Evolutionary conservation across 2,113 vertebrate genomes (phyloP), one percentile per base, ranked within the genome.

Genomic region (Caranx melampygus): DNA sequence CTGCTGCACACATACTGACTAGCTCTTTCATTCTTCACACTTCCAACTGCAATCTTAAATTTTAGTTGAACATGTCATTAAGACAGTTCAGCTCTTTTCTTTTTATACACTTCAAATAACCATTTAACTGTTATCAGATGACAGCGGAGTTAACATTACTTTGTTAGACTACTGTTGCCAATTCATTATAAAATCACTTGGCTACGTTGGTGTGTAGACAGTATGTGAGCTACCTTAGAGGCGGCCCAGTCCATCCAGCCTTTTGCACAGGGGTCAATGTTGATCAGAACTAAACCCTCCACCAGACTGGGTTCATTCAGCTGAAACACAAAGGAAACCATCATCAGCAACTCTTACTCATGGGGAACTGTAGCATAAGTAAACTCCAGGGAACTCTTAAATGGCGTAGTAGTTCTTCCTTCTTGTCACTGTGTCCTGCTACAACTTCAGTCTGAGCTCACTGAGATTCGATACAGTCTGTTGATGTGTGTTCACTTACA

Each of bases 161-260:
- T 51, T 51, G 6, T 51, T 5, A 18, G 20, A 51, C 49, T 51
- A 20, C 18, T 51, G 40, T 42, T 42, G 2, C 11, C 14, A 47
- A 47, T 26, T 26, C 26, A 26, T 26, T 26, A 26, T 26, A 20
- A 51, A 49, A 18, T 49, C 47, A 49, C 47, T 49, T 49, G 11
- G 33, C 26, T 21, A 57, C 31, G 12, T 21, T 1, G 3, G 10
- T 66, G 52, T 57, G 3, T 16, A 4, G 15, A 15, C 16, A 4
- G 55, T 34, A 42, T 0, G 31, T 8, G 66, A 0, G 11, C 37
- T 31, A 99, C 97, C 96, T 99, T 99, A 15, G 98, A 96, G 42
- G 96, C 95, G 55, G 98, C 98, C 98, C 98, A 99, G 87, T 98
- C 97, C 82, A 99, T 96, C 98, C 98, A 99, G 82, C 98, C 97